These are phyloP conservation scores for Oscheius myriophilus DNA, from an alignment of 2,888 invertebrate genomes.

Conservation along the genomic window DNA sequence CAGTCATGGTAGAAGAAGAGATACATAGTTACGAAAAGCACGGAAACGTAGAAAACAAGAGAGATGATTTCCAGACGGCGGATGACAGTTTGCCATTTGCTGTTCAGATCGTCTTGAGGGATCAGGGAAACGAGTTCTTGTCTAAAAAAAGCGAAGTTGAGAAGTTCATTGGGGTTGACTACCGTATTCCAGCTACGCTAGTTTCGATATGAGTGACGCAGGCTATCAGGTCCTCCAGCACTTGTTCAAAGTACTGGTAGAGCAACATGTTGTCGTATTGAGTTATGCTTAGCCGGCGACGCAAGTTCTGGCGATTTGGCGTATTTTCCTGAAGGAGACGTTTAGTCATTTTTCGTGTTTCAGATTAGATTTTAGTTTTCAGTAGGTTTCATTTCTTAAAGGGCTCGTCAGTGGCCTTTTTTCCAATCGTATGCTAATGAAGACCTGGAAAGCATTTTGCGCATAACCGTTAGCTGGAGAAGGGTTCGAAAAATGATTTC, in stretches of 20 bases:
- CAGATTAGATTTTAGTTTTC: too few relatives aligned
- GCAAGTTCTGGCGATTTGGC: slow-evolving; percentile 33
- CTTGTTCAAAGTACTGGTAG: slow-evolving; percentile 67
- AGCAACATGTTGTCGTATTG: slow-evolving; percentile 68
- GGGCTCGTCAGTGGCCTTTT: too few relatives aligned
- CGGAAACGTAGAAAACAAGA: slow-evolving; percentile 64
- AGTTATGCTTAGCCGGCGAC: slow-evolving; percentile 62
- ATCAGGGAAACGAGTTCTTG: slow-evolving; percentile 60
- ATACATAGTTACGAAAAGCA: slow-evolving; percentile 64
- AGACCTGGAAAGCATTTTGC: too few relatives aligned
- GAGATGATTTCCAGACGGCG: slow-evolving; percentile 66
- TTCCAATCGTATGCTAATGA: too few relatives aligned
- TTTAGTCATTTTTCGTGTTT: too few relatives aligned
- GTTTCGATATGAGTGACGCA: slow-evolving; percentile 59
- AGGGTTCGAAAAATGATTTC: too few relatives aligned
- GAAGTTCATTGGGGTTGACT: neutral
- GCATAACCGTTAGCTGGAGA: too few relatives aligned
- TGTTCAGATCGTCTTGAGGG: slow-evolving; percentile 61
- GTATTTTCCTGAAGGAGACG: slow-evolving; percentile 17
- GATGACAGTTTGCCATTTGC: slow-evolving; percentile 67
- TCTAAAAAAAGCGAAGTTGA: slow-evolving; percentile 38
- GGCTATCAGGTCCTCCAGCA: slow-evolving; percentile 60
- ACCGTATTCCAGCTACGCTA: slow-evolving; percentile 61
- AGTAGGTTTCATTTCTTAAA: too few relatives aligned
- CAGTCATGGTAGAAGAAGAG: slow-evolving; percentile 70